Evolutionary conservation across 2,888 invertebrate genomes (phyloP).

Genomic region (Druceiella hillmani): DNA sequence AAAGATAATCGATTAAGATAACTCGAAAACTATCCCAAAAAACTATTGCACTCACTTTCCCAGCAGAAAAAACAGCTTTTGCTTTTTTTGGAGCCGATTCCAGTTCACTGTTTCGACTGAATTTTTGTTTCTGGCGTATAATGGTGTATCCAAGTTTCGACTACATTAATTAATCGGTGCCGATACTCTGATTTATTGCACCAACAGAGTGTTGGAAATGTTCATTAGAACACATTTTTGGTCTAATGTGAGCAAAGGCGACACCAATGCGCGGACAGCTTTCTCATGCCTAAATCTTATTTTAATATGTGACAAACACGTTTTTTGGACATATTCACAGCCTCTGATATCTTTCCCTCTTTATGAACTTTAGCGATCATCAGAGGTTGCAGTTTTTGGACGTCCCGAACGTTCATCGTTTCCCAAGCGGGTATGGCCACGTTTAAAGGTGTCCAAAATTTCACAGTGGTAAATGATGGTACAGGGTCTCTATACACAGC

Average conservation of each 20-base stretch:
- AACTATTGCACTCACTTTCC: neutral
- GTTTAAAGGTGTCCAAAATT: conserved; percentile 8
- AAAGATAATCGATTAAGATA: conserved; percentile 3
- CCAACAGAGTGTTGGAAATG: no score
- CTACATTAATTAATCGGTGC: conserved; percentile 21
- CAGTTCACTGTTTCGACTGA: conserved; percentile 3
- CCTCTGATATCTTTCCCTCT: conserved; percentile 5
- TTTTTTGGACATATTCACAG: conserved; percentile 12
- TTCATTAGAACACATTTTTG: no score
- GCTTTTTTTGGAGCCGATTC: no score
- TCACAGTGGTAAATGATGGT: no score
- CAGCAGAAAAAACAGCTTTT: conserved; percentile 1
- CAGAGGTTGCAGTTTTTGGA: conserved; percentile 19
- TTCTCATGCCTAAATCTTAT: conserved; percentile 20
- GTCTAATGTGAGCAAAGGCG: conserved; percentile 11
- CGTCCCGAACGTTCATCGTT: conserved; percentile 14
- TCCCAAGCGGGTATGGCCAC: conserved; percentile 16
- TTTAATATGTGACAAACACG: no score
- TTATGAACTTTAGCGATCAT: conserved; percentile 7
- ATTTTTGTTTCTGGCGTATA: conserved; percentile 18
- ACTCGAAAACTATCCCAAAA: conserved; percentile 1
- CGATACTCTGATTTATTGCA: conserved; percentile 8
- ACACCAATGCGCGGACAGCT: conserved; percentile 16
- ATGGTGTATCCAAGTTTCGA: conserved; percentile 27
- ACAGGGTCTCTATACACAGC: no score